Evolutionary conservation across 2,797 vertebrate species (phyloP).

Genomic region (Sebastes minor): DNA sequence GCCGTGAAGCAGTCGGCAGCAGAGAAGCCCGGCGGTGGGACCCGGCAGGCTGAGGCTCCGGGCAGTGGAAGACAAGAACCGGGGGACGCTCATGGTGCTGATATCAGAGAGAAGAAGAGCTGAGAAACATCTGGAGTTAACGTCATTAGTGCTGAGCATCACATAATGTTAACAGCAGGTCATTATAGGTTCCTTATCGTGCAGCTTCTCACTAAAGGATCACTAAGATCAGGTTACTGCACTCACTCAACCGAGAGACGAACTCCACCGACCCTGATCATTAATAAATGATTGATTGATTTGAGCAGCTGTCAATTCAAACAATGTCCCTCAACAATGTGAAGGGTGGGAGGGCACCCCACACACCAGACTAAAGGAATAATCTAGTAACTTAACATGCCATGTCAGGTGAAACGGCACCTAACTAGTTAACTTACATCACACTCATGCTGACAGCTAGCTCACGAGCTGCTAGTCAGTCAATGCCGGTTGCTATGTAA

Average conservation of each 20-base stretch:
- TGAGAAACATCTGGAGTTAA: background rate
- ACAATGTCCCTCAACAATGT: background rate
- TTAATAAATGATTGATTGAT: no score
- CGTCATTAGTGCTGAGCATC: background rate
- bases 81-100: conserved; percentile 54
- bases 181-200: no score
- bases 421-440: background rate
- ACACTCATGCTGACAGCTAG: background rate
- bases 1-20: conserved; percentile 50
- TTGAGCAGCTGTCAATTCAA: background rate
- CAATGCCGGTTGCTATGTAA: background rate
- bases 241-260: no score
- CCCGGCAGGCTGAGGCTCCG: conserved; percentile 62
- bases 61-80: conserved; percentile 68
- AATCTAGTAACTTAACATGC: background rate
- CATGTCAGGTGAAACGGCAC: background rate
- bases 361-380: background rate
- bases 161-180: background rate
- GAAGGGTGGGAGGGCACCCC: background rate
- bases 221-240: no score
- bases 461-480: background rate
- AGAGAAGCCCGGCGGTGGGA: conserved; percentile 34
- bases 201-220: no score
- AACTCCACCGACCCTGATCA: no score
- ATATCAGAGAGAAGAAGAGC: background rate